Conservation (phyloP, 2,113 vertebrate genomes). For the Aspidoscelis tigris region DNA sequence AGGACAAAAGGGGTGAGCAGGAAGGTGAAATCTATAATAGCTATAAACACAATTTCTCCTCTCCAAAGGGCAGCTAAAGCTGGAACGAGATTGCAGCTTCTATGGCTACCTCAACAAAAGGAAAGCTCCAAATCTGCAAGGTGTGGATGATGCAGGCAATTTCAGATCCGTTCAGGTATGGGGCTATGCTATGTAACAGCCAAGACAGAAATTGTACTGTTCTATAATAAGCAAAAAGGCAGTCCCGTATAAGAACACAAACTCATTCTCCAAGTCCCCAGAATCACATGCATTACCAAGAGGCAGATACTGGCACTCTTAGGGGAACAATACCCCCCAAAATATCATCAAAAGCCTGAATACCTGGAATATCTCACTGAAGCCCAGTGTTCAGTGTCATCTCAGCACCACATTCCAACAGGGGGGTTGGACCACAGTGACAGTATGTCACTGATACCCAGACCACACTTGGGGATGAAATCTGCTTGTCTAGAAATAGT, state of each 20-base stretch:
- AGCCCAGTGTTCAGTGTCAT: no score
- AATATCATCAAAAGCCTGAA: no score
- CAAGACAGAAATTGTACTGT: no score
- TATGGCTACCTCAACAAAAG: slow-evolving; percentile 71
- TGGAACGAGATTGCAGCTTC: slow-evolving; percentile 53
- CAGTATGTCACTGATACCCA: no score
- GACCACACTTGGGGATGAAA: no score
- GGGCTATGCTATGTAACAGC: fast-evolving
- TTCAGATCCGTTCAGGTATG: slow-evolving; percentile 74
- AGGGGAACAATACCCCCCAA: background rate
- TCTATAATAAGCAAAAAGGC: background rate
- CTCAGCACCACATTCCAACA: no score
- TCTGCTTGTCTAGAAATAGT: no score
- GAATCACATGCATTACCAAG: background rate
- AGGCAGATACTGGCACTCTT: no score
- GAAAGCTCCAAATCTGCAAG: slow-evolving; percentile 45
- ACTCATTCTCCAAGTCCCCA: background rate
- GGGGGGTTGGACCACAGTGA: no score
- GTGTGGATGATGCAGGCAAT: slow-evolving; percentile 70
- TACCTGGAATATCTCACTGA: no score
- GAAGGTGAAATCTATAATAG: background rate
- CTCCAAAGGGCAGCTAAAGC: slow-evolving; percentile 73
- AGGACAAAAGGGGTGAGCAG: background rate
- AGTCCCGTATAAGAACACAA: background rate
- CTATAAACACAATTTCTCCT: background rate